phyloP scores from a whole-genome alignment of 2,113 vertebrate species.

The Elachura formosa region DNA sequence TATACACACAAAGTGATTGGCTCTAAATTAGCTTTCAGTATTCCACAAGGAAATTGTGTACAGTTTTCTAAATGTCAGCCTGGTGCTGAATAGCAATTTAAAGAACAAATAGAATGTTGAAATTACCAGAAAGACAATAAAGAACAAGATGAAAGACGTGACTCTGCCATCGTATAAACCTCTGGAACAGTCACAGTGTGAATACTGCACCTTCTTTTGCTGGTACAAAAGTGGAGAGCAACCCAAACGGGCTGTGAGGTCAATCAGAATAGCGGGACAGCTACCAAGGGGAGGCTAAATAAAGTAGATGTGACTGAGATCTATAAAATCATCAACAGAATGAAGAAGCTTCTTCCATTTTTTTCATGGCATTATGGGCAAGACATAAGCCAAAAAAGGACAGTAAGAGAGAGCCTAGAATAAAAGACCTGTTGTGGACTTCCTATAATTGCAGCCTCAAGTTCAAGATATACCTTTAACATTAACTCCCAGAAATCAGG shows the following conservation, averaged over 20 bases:
- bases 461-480: background rate
- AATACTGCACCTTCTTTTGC: accelerated
- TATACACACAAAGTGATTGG: background rate
- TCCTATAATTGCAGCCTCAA: background rate
- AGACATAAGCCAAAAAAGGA: background rate
- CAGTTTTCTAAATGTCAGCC: slow-evolving; percentile 30
- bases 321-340: background rate
- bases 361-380: background rate
- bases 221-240: background rate
- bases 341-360: background rate
- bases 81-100: slow-evolving; percentile 14
- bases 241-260: background rate
- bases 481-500: background rate
- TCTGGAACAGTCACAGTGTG: background rate
- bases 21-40: slow-evolving; percentile 34
- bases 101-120: slow-evolving; percentile 16
- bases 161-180: background rate
- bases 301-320: background rate
- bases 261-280: accelerated
- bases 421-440: background rate
- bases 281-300: background rate
- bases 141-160: background rate
- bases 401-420: background rate
- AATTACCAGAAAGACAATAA: background rate
- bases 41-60: slow-evolving; percentile 25